phyloP scores from a whole-genome alignment of 2,113 vertebrate species.

The Hippolais icterina region DNA sequence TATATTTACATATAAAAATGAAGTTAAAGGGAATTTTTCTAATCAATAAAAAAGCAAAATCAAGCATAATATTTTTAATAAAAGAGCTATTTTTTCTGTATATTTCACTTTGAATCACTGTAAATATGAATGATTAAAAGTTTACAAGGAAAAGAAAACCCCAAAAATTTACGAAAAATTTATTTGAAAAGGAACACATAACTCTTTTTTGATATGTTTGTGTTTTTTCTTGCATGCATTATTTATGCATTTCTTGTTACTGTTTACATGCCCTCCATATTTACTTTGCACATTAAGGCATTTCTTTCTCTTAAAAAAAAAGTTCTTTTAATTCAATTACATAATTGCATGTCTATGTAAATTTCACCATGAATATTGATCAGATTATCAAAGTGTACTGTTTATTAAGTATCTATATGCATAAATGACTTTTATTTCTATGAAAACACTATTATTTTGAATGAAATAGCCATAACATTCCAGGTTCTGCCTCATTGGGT shows the following conservation, averaged over 20 bases:
- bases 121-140: constrained; percentile 42
- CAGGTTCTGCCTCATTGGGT: constrained; percentile 99
- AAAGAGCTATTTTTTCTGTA: constrained; percentile 36
- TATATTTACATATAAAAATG: constrained; percentile 12
- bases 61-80: constrained; percentile 61
- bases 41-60: constrained; percentile 26
- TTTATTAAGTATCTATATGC: constrained; percentile 66
- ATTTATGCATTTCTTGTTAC: constrained; percentile 51
- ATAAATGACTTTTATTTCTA: constrained; percentile 73
- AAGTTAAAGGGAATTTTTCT: constrained; percentile 26
- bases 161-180: constrained; percentile 22
- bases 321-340: constrained; percentile 61
- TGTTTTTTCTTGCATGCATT: constrained; percentile 73
- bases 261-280: constrained; percentile 42
- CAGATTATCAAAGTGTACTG: neutral
- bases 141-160: constrained; percentile 52
- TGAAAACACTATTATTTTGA: constrained; percentile 90
- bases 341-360: constrained; percentile 79
- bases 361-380: neutral
- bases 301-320: neutral
- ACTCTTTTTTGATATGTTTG: neutral
- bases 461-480: constrained; percentile 97
- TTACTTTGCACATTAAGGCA: constrained; percentile 57
- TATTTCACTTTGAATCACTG: constrained; percentile 66
- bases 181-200: constrained; percentile 34